Evolutionary conservation across 1,140 invertebrate species (phyloP).

Genomic region (Lysiphlebus fabarum): DNA sequence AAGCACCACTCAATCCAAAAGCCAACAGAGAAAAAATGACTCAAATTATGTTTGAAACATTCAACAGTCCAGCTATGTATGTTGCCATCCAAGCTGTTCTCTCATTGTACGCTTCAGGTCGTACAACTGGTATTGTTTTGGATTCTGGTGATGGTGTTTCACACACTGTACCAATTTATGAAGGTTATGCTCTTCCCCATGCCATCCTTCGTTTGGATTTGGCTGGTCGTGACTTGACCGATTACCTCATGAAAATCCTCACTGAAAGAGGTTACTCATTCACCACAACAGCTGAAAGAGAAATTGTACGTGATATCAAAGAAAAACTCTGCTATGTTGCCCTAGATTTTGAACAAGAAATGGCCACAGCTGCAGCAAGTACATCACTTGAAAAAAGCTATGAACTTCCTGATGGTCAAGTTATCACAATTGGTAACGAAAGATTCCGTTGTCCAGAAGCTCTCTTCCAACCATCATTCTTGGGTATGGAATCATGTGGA

Average conservation of each 20-base stretch:
- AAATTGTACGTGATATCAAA: slow-evolving; percentile 92
- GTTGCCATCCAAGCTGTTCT: slow-evolving; percentile 84
- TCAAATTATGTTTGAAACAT: slow-evolving; percentile 75
- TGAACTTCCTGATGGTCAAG: slow-evolving; percentile 83
- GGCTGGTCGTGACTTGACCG: slow-evolving; percentile 83
- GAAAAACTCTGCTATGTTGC: slow-evolving; percentile 91
- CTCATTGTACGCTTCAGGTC: slow-evolving; percentile 85
- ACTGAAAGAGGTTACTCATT: slow-evolving; percentile 82
- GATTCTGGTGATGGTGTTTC: slow-evolving; percentile 87
- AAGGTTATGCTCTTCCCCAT: slow-evolving; percentile 83
- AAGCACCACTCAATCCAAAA: slow-evolving; percentile 90
- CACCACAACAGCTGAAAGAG: slow-evolving; percentile 80
- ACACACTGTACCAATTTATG: slow-evolving; percentile 85
- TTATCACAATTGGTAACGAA: slow-evolving; percentile 93
- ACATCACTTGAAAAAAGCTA: slow-evolving; percentile 84
- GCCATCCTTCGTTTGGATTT: slow-evolving; percentile 84
- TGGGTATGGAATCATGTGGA: slow-evolving; percentile 80
- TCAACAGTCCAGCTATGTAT: slow-evolving; percentile 85
- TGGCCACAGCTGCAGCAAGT: slow-evolving; percentile 85
- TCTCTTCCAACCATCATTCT: slow-evolving; percentile 86
- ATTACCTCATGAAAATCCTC: slow-evolving; percentile 90
- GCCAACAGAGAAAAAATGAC: slow-evolving; percentile 81
- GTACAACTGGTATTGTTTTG: slow-evolving; percentile 87
- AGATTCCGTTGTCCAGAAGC: slow-evolving; percentile 91
- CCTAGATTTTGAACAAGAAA: slow-evolving; percentile 92